phyloP scores from a whole-genome alignment of 2,113 vertebrate species.

The Centropus bengalensis region DNA sequence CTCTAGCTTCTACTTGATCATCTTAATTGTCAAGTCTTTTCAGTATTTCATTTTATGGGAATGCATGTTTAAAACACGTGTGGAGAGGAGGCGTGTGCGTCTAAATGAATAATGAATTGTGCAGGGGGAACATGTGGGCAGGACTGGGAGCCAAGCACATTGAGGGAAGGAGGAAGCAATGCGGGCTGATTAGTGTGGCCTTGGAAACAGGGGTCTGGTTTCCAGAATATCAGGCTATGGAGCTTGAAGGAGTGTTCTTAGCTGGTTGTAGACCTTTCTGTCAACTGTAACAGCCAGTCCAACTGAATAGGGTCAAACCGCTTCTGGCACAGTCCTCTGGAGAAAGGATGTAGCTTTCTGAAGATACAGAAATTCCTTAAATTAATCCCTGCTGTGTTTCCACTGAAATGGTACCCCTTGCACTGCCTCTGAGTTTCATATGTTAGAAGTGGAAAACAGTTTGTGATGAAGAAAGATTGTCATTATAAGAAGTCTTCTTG shows the following conservation, averaged over 20 bases:
- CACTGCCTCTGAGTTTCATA: constrained; percentile 54
- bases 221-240: neutral
- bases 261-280: neutral
- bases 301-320: rapidly evolving
- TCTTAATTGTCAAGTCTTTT: constrained; percentile 26
- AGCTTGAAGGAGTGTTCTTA: neutral
- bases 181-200: neutral
- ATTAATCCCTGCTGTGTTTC: neutral
- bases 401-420: rapidly evolving
- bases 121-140: neutral
- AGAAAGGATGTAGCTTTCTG: constrained; percentile 49
- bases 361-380: constrained; percentile 42
- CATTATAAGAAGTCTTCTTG: constrained; percentile 47
- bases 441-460: constrained; percentile 24
- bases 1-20: neutral
- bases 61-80: neutral
- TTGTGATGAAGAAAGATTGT: neutral
- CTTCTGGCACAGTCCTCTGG: neutral
- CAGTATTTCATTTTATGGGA: constrained; percentile 4
- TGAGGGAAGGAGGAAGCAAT: neutral
- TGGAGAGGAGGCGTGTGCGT: neutral
- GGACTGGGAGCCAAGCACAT: neutral
- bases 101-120: neutral
- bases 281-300: neutral
- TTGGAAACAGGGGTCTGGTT: neutral